A percentile compares a stretch with the other conserved stretches of the same genome.
These are phyloP conservation scores for Esox lucius DNA, from an alignment of 2,797 vertebrate species.

Conservation along the genomic window DNA sequence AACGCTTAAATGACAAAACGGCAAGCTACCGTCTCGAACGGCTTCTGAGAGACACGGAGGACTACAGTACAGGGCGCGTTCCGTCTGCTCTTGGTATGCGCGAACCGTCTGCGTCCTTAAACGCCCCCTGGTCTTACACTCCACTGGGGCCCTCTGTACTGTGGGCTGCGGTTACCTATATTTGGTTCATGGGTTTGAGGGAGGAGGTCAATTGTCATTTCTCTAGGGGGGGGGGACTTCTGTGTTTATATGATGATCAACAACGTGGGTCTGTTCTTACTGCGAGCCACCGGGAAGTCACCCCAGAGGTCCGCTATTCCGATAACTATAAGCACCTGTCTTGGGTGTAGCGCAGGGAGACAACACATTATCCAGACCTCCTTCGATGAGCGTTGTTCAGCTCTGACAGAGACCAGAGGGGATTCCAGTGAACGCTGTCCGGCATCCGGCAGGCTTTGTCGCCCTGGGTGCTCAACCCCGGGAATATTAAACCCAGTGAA, in stretches of 20 bases:
- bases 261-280: neutral
- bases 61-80: too few species aligned
- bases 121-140: too few species aligned
- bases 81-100: too few species aligned
- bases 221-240: conserved; percentile 11
- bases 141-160: neutral
- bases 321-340: too few species aligned
- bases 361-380: neutral
- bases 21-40: neutral
- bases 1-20: neutral
- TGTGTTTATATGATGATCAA: neutral
- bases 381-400: neutral
- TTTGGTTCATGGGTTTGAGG: conserved; percentile 32
- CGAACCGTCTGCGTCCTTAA: too few species aligned
- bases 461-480: neutral
- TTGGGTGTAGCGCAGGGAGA: too few species aligned
- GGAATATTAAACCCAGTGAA: conserved; percentile 33
- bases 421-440: neutral
- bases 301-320: too few species aligned
- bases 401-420: conserved; percentile 33
- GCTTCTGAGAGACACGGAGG: too few species aligned
- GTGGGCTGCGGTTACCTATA: conserved; percentile 19
- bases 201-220: conserved; percentile 36
- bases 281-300: too few species aligned
- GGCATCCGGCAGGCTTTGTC: neutral